These are phyloP conservation scores for Pelecanus crispus DNA, from an alignment of 2,113 vertebrate species.

Conservation along the genomic window DNA sequence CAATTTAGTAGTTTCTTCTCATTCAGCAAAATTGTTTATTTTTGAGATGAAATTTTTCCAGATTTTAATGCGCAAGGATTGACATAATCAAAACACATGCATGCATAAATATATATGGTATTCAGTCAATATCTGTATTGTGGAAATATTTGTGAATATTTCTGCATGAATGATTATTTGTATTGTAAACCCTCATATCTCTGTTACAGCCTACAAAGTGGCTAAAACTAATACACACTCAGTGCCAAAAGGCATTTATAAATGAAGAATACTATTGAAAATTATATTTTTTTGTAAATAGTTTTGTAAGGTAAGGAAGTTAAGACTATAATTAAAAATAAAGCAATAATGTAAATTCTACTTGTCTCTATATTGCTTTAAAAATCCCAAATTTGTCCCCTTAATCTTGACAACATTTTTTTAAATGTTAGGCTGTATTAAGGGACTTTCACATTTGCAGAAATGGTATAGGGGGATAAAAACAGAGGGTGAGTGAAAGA, in stretches of 20 bases:
- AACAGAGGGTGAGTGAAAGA: not conserved
- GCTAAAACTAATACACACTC: not conserved
- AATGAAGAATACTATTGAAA: not conserved
- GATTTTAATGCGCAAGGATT: not conserved
- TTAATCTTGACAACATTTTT: not conserved
- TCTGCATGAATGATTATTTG: not conserved
- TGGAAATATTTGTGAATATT: not conserved
- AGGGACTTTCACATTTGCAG: not conserved
- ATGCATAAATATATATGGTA: not conserved
- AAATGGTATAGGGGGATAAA: accelerated
- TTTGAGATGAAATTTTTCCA: not conserved
- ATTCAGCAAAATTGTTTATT: not conserved
- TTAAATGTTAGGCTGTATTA: not conserved
- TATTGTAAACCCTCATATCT: accelerated
- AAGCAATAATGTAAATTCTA: not conserved
- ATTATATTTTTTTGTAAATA: not conserved
- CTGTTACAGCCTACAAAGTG: not conserved
- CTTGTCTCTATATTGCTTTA: not conserved
- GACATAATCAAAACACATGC: not conserved
- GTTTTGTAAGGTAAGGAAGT: not conserved
- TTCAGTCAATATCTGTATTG: not conserved
- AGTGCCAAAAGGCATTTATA: not conserved
- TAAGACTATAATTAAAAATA: not conserved
- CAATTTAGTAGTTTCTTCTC: not conserved
- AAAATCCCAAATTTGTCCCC: not conserved